Evolutionary conservation across 2,113 vertebrate species (phyloP).

Genomic region (Oncorhynchus mykiss): DNA sequence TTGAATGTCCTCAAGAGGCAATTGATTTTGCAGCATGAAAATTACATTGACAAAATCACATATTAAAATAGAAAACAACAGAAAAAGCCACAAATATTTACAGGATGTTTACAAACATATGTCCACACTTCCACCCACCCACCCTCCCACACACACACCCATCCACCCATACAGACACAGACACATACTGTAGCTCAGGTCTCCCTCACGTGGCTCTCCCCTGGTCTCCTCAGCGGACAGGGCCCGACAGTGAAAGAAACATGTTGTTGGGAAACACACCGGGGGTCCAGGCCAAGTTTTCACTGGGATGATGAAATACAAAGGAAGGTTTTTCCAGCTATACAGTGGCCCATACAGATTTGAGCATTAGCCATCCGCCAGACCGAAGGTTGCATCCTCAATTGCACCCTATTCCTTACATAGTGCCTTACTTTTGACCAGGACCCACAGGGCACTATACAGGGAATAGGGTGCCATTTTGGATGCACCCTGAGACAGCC

Average conservation of each 20-base stretch:
- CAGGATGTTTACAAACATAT: too few relatives aligned
- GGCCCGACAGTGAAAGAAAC: slow-evolving; percentile 11
- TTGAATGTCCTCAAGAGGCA: too few relatives aligned
- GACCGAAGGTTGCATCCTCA: too few relatives aligned
- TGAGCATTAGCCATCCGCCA: not conserved
- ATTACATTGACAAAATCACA: too few relatives aligned
- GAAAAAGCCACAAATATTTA: too few relatives aligned
- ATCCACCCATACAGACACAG: not conserved
- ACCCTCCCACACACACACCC: not conserved
- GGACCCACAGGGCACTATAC: too few relatives aligned
- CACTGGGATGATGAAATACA: slow-evolving; percentile 52
- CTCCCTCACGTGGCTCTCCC: not conserved
- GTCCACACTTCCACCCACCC: not conserved
- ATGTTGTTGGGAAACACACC: slow-evolving; percentile 25
- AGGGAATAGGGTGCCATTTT: too few relatives aligned
- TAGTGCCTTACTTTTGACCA: too few relatives aligned
- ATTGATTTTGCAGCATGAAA: too few relatives aligned
- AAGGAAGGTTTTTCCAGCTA: slow-evolving; percentile 39
- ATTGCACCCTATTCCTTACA: too few relatives aligned
- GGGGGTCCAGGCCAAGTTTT: slow-evolving; percentile 27
- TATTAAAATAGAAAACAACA: too few relatives aligned
- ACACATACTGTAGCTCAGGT: not conserved
- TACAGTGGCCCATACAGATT: slow-evolving; percentile 31
- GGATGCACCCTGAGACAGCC: slow-evolving; percentile 24
- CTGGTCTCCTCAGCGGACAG: not conserved